Conservation (phyloP, 2,113 vertebrate species). For the Hippocampus guttulatus region DNA sequence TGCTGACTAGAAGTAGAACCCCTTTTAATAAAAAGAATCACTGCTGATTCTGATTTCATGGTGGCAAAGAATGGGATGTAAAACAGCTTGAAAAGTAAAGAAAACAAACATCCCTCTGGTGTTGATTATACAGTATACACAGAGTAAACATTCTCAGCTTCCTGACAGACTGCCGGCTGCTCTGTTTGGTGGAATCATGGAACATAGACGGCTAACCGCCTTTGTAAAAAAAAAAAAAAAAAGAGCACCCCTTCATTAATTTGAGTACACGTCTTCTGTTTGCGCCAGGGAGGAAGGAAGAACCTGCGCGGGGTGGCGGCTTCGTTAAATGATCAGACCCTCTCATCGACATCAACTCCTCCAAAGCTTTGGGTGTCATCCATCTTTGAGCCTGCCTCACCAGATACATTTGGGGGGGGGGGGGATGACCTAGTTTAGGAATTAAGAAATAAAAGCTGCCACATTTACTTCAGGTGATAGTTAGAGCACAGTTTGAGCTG, state of each 20-base stretch:
- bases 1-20: neutral
- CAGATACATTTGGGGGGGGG: neutral
- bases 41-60: too few relatives aligned
- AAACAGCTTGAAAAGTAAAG: neutral
- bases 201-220: constrained; percentile 1
- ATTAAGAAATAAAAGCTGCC: neutral
- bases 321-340: constrained; percentile 43
- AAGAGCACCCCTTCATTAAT: constrained; percentile 9
- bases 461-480: constrained; percentile 37
- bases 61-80: neutral
- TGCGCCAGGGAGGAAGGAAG: constrained; percentile 1
- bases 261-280: constrained; percentile 22
- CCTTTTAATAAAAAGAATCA: neutral
- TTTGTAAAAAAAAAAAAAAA: too few relatives aligned
- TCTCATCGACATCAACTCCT: constrained; percentile 13
- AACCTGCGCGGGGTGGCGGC: constrained; percentile 28
- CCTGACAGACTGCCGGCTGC: neutral
- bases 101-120: constrained; percentile 31
- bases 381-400: constrained; percentile 31
- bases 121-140: constrained; percentile 19
- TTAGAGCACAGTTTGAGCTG: constrained; percentile 34
- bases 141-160: constrained; percentile 18
- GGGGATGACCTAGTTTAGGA: constrained; percentile 34
- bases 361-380: constrained; percentile 43
- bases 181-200: constrained; percentile 11